Base-by-base conservation (phyloP, 2,113 vertebrate genomes). In the Ginglymostoma cirratum region DNA sequence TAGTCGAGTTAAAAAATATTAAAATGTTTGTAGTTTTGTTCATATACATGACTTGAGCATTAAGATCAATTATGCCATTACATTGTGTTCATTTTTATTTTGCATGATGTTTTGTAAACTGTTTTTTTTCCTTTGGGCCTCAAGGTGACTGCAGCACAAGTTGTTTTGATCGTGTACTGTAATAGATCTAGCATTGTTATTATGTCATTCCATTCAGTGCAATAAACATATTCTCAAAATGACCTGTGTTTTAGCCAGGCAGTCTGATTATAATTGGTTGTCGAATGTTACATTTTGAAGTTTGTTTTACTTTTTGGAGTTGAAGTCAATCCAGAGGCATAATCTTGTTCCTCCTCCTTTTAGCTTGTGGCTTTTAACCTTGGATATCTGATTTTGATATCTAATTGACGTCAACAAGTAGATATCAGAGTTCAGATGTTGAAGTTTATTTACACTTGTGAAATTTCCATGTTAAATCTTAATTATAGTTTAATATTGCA, bases 371-470 rank as follows among this genome's bases (percentile, higher is more conserved):
- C 94, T 72, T 95, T 95, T 95, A 95, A 95, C 94, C 94, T 95
- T 52, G 24, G 12, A 95, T 95, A 95, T 95, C 94, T 95, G 94
- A 95, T 95, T 95, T 42, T 95, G 94, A 95, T 95, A 95, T 52
- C 67, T 95, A 34, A 70, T 95, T 95, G 94, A 95, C 94, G 94
- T 95, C 94, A 95, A 1, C 12, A 95, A 48, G 24, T 42, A 48
- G 66, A 24, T 94, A 94, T 8, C 24, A 95, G 94, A 95, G 94
- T 95, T 76, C 94, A 95, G 27, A 95, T 95, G 67, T 95, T 95
- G 45, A 34, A 72, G 94, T 95, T 76, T 95, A 30, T 95, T 95
- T 72, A 72, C 42, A 76, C 48, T 70, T 30, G 34, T 34, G 45
- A 89, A 89, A 52, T 90, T 12, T 90, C 4, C 52, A 34, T 87